A percentile compares a stretch with the other conserved stretches of the same genome.
These are phyloP conservation scores for Drosophila prolongata DNA, from an alignment of 2,888 invertebrate genomes.

Conservation along the genomic window DNA sequence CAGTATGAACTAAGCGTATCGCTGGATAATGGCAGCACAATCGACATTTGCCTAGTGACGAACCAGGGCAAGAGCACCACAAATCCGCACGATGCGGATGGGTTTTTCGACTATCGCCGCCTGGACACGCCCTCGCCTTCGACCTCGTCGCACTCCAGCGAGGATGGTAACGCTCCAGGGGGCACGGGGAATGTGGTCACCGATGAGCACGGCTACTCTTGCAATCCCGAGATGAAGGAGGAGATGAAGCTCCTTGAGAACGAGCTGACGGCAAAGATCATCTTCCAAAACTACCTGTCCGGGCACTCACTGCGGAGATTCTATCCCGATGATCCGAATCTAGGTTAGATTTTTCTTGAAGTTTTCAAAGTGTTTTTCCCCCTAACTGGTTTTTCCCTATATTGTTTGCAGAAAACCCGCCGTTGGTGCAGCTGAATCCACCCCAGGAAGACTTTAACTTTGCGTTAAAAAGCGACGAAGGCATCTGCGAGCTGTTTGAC, in stretches of 20 bases:
- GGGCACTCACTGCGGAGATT: conserved; percentile 81
- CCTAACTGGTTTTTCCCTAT: background rate
- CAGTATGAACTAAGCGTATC: conserved; percentile 80
- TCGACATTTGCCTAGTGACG: conserved; percentile 83
- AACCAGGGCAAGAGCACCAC: conserved; percentile 78
- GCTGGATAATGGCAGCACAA: conserved; percentile 82
- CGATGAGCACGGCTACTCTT: conserved; percentile 80
- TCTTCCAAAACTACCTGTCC: conserved; percentile 78
- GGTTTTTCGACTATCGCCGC: conserved; percentile 62
- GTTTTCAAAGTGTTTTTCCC: conserved; percentile 7
- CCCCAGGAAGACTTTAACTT: conserved; percentile 82
- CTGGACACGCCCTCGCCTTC: conserved; percentile 76
- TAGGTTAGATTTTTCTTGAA: conserved; percentile 59
- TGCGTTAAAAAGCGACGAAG: conserved; percentile 80
- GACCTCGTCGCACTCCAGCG: conserved; percentile 66
- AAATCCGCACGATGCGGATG: conserved; percentile 66
- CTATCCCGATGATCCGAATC: conserved; percentile 82
- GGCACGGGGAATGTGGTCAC: conserved; percentile 68
- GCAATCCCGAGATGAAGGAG: conserved; percentile 75
- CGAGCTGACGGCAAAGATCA: conserved; percentile 81
- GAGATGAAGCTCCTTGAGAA: conserved; percentile 76
- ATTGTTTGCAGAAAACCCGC: conserved; percentile 77
- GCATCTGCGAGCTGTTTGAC: conserved; percentile 83
- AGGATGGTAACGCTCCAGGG: conserved; percentile 38
- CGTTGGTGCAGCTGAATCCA: conserved; percentile 81